phyloP scores from a whole-genome alignment of 2,888 invertebrate species.

The Petrolisthes manimaculis region DNA sequence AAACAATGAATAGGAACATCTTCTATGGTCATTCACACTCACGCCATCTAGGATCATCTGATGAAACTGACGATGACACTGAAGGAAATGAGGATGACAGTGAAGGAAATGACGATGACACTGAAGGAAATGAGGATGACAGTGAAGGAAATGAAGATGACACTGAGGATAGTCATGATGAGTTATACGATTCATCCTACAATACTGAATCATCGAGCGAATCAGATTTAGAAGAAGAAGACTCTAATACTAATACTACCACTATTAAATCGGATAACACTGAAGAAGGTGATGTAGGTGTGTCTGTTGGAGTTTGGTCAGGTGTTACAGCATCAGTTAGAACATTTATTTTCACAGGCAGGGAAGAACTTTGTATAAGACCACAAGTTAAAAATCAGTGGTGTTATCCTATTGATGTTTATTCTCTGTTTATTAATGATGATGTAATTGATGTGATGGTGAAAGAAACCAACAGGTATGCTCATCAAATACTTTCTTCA shows the following conservation, averaged over 20 bases:
- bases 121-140: not conserved
- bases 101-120: too few relatives aligned
- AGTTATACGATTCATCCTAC: constrained; percentile 7
- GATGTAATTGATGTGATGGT: constrained; percentile 44
- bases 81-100: too few relatives aligned
- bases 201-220: not conserved
- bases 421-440: constrained; percentile 46
- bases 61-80: too few relatives aligned
- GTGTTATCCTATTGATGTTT: constrained; percentile 10
- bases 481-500: constrained; percentile 22
- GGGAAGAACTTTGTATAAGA: constrained; percentile 67
- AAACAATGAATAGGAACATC: too few relatives aligned
- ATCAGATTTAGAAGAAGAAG: not conserved
- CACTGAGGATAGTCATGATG: too few relatives aligned
- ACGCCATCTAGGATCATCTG: too few relatives aligned
- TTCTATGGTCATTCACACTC: too few relatives aligned
- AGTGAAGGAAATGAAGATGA: not conserved
- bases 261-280: not conserved
- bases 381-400: not conserved
- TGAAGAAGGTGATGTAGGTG: not conserved
- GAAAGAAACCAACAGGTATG: constrained; percentile 38
- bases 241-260: not conserved
- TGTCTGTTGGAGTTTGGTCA: not conserved
- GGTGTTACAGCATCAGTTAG: not conserved
- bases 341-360: constrained; percentile 5